Evolutionary conservation across 2,888 invertebrate species (phyloP), one percentile per base, ranked within the genome.

Genomic region (Cephus spinipes): DNA sequence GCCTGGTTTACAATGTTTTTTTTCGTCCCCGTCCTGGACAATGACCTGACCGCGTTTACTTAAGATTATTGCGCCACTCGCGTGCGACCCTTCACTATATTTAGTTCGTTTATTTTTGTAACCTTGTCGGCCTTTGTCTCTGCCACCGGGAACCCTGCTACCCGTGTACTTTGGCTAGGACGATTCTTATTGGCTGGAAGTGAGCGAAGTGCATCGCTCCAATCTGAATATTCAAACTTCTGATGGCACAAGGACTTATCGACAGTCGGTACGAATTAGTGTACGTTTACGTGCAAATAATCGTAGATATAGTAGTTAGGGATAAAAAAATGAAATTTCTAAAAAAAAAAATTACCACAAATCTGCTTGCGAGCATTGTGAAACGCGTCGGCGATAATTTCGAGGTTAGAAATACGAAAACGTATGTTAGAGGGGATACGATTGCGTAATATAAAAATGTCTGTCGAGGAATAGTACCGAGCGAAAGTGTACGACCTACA

Each of bases 21-120:
- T 30, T 32, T 11, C 69, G 9, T 30, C 71, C 71, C 32, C 33
- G 15, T 15, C 32, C 71, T 55, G 71, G 31, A 33, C 71, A 33
- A 71, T 33, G 71, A 71, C 71, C 71, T 33, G 71, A 71, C 71
- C 71, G 12, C 71, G 11, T 32, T 71, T 32, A 71, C 33, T 32
- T 71, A 31, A 12, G 71, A 33, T 33, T 32, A 71, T 71, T 33
- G 71, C 71, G 71, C 33, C 71, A 33, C 71, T 33, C 32, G 31
- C 71, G 71, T 71, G 31, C 71, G 71, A 31, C 33, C 71, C 33
- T 71, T 33, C 11, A 9, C 71, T 71, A 71, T 71, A 71, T 32
- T 31, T 33, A 33, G 71, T n/a, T 33, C 9, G 30, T 71, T 71
- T 71, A 71, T 71, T 71, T 71, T 33, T 1, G 71, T 71, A 71